Conservation (phyloP, 1,140 invertebrate genomes). For the Drosophila pachea region DNA sequence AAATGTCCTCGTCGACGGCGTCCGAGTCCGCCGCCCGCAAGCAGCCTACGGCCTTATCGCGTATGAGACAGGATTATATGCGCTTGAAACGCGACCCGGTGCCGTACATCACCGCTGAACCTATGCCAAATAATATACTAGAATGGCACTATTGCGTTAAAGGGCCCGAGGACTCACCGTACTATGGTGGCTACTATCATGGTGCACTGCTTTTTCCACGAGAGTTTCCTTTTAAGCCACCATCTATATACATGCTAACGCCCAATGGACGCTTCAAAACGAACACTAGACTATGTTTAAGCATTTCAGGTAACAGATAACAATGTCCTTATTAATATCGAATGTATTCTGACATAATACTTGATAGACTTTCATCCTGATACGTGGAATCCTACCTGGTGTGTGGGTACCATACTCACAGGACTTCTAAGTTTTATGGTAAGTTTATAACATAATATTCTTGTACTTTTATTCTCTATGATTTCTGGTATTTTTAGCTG, state of each 20-base stretch:
- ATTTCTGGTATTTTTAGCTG: conserved; percentile 75
- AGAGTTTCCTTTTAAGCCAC: conserved; percentile 99
- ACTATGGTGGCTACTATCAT: conserved; percentile 97
- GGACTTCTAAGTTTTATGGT: conserved; percentile 94
- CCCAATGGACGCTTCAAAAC: conserved; percentile 96
- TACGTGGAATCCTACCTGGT: conserved; percentile 99
- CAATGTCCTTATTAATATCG: neutral
- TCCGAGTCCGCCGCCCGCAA: conserved; percentile 63
- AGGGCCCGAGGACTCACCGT: conserved; percentile 94
- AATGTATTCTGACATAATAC: neutral
- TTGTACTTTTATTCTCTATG: neutral
- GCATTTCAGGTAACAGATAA: conserved; percentile 85
- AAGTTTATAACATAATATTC: neutral
- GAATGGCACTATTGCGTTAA: conserved; percentile 90
- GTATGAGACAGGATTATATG: conserved; percentile 97
- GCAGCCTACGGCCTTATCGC: conserved; percentile 85
- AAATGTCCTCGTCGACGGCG: conserved; percentile 60
- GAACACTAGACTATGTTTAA: conserved; percentile 95
- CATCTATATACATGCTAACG: conserved; percentile 98
- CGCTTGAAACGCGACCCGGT: conserved; percentile 96
- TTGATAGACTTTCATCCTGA: conserved; percentile 95
- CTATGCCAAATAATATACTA: conserved; percentile 95
- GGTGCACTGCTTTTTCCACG: conserved; percentile 97
- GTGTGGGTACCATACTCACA: conserved; percentile 96
- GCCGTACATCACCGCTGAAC: conserved; percentile 85